Percentiles rank a stretch among this genome's conserved stretches.
phyloP scores from a whole-genome alignment of 2,888 invertebrate genomes.

The Rotaria sp. region DNA sequence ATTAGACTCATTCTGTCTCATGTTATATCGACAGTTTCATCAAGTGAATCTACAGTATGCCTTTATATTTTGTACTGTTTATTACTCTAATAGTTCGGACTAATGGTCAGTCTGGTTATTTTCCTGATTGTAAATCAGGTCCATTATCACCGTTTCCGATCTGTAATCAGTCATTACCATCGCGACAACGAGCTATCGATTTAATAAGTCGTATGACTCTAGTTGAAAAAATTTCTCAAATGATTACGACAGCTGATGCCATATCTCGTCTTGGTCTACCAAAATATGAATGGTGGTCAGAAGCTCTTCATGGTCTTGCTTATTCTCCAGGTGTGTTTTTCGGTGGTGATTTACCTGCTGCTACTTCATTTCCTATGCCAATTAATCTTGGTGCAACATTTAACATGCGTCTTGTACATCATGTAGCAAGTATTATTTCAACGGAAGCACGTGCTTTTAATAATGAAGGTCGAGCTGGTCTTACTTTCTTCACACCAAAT shows the following conservation, averaged over 20 bases:
- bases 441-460: background rate
- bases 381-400: constrained; percentile 10
- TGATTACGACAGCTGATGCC: background rate
- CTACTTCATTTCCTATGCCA: constrained; percentile 11
- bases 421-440: background rate
- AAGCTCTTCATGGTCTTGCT: background rate
- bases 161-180: background rate
- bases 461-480: background rate
- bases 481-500: background rate
- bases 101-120: background rate
- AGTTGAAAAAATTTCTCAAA: background rate
- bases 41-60: background rate
- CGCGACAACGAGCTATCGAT: background rate
- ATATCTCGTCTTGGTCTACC: background rate
- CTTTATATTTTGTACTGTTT: background rate
- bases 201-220: background rate
- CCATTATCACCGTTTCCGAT: background rate
- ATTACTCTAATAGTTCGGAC: background rate
- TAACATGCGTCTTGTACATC: background rate
- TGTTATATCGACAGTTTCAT: background rate
- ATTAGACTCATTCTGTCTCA: background rate
- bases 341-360: background rate
- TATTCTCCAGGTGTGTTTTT: background rate
- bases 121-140: constrained; percentile 5
- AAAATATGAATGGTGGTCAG: background rate